A percentile compares a stretch with the other conserved stretches of the same genome.
Evolutionary conservation across 2,113 vertebrate species (phyloP).

Genomic region (Myxocyprinus asiaticus): DNA sequence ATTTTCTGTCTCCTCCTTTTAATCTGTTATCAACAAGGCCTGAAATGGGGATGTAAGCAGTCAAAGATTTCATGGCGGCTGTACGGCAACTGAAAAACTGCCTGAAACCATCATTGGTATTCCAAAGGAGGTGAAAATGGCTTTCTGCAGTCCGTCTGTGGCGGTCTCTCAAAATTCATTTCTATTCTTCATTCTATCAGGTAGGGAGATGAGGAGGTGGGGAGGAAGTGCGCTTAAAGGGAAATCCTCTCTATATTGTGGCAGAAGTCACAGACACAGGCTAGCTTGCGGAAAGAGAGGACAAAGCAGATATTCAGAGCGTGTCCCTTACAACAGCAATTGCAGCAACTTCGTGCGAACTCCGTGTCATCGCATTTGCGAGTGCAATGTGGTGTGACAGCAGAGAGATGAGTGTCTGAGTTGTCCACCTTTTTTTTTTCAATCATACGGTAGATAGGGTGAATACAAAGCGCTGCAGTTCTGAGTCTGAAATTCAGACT

Average conservation of each 20-base stretch:
- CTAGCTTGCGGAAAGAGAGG: constrained; percentile 40
- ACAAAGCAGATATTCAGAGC: constrained; percentile 43
- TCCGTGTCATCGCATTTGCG: constrained; percentile 47
- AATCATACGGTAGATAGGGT: constrained; percentile 42
- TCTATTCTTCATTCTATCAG: constrained; percentile 49
- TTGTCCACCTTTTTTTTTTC: constrained; percentile 19
- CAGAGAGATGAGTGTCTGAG: constrained; percentile 38
- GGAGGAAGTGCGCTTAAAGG: constrained; percentile 39
- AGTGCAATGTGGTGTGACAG: constrained; percentile 49
- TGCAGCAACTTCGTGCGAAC: constrained; percentile 36
- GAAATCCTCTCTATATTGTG: constrained; percentile 40
- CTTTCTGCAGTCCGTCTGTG: constrained; percentile 46
- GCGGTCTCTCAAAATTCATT: constrained; percentile 54
- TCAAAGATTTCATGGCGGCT: not conserved
- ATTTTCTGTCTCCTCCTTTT: constrained; percentile 8
- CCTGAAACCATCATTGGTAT: constrained; percentile 46
- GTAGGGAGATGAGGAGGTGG: constrained; percentile 44
- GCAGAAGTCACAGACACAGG: constrained; percentile 37
- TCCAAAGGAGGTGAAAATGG: constrained; percentile 56
- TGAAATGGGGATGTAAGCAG: constrained; percentile 41
- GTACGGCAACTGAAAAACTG: constrained; percentile 1
- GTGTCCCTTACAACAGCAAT: constrained; percentile 44
- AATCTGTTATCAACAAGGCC: constrained; percentile 3
- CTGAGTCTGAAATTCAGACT: constrained; percentile 30
- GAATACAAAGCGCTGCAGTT: constrained; percentile 37